A percentile compares a stretch with the other conserved stretches of the same genome.
These are phyloP conservation scores for Holothuria leucospilota DNA, from an alignment of 53 echinoderm and acorn worm species.

Conservation along the genomic window DNA sequence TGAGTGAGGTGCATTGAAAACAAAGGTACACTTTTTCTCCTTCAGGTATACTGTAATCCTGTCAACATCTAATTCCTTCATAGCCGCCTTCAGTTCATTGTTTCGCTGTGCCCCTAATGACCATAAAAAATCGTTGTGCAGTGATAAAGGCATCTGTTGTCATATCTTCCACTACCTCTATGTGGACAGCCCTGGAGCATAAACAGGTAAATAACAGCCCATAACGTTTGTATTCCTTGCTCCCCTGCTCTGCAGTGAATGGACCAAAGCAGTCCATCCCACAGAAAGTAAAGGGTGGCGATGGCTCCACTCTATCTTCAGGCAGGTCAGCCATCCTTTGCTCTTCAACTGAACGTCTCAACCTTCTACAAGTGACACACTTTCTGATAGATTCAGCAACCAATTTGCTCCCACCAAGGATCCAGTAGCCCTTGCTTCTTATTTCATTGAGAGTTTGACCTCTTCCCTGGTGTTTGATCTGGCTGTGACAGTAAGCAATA, in stretches of 20 bases:
- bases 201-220: conserved; percentile 70
- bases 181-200: conserved; percentile 3
- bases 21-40: conserved; percentile 21
- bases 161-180: too few relatives aligned
- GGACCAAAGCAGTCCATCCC: conserved; percentile 74
- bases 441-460: conserved; percentile 64
- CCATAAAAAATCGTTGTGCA: conserved; percentile 4
- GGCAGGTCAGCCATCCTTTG: too few relatives aligned
- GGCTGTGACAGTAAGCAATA: conserved; percentile 54
- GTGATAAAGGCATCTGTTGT: conserved; percentile 38
- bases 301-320: too few relatives aligned
- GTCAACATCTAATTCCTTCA: not conserved
- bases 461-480: conserved; percentile 66
- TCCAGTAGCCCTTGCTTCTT: conserved; percentile 67
- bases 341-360: too few relatives aligned
- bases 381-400: too few relatives aligned
- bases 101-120: not conserved
- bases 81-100: not conserved
- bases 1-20: conserved; percentile 53
- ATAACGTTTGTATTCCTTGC: conserved; percentile 67
- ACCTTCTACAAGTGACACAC: too few relatives aligned
- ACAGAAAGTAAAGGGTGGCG: conserved; percentile 67
- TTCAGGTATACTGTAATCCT: conserved; percentile 1
- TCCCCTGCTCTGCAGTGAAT: conserved; percentile 50
- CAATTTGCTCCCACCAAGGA: conserved; percentile 49